Evolutionary conservation across 2,113 vertebrate genomes (phyloP).

Genomic region (Ranitomeya imitator): DNA sequence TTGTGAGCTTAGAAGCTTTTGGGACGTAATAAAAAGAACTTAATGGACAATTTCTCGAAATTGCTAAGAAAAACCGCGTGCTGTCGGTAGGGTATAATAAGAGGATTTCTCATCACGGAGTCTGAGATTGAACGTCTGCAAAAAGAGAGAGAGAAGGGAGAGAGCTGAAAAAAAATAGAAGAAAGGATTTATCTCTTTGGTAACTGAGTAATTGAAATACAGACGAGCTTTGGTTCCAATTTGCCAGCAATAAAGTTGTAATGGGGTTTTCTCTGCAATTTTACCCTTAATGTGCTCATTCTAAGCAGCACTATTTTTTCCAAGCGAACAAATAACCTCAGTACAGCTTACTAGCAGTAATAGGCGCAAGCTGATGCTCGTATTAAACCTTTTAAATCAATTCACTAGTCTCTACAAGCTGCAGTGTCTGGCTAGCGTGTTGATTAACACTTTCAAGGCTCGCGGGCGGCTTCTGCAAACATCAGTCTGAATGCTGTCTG

Average conservation of each 20-base stretch:
- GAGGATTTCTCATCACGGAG: slow-evolving; percentile 90
- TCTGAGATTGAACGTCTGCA: slow-evolving; percentile 86
- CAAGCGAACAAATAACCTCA: slow-evolving; percentile 95
- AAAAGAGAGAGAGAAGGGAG: slow-evolving; percentile 60
- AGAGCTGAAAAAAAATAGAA: slow-evolving; percentile 60
- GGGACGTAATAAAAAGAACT: slow-evolving; percentile 90
- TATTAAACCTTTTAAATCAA: slow-evolving; percentile 96
- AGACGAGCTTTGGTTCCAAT: slow-evolving; percentile 96
- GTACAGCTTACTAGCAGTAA: slow-evolving; percentile 93
- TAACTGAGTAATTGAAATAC: slow-evolving; percentile 98
- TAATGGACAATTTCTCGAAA: slow-evolving; percentile 96
- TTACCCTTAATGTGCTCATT: slow-evolving; percentile 96
- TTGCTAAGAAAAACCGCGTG: slow-evolving; percentile 86
- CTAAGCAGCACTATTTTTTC: slow-evolving; percentile 92
- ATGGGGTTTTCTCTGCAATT: slow-evolving; percentile 97
- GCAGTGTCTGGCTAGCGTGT: slow-evolving; percentile 86
- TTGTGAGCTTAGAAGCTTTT: slow-evolving; percentile 78
- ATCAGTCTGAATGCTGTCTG: not conserved
- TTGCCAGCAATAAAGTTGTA: slow-evolving; percentile 97
- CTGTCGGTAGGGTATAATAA: slow-evolving; percentile 89
- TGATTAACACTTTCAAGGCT: slow-evolving; percentile 52
- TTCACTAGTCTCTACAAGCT: slow-evolving; percentile 90
- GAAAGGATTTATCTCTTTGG: slow-evolving; percentile 92
- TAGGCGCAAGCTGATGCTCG: slow-evolving; percentile 89
- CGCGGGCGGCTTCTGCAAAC: slow-evolving; percentile 24